These are phyloP conservation scores for Macrotrachela quadricornifera DNA, from an alignment of 1,140 invertebrate species.

Conservation along the genomic window DNA sequence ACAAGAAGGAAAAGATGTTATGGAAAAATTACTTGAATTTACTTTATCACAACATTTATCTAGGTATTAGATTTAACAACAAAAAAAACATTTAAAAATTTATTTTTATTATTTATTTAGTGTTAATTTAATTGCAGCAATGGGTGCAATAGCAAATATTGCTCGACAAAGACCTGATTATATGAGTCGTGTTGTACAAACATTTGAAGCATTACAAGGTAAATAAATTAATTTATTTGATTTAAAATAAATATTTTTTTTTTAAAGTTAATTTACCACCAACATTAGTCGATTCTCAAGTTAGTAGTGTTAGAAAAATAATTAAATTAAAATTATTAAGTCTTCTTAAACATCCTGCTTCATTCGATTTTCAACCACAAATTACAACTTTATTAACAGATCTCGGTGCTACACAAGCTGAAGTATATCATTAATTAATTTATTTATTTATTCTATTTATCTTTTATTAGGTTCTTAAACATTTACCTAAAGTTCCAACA, in stretches of 20 bases:
- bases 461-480: slow-evolving; percentile 25
- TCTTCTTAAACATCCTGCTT: slow-evolving; percentile 61
- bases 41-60: slow-evolving; percentile 73
- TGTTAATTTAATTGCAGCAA: slow-evolving; percentile 84
- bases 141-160: slow-evolving; percentile 67
- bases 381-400: slow-evolving; percentile 66
- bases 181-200: slow-evolving; percentile 54
- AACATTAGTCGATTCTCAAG: slow-evolving; percentile 46
- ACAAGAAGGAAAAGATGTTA: slow-evolving; percentile 72
- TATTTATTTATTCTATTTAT: too few species aligned
- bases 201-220: slow-evolving; percentile 43
- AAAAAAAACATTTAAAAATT: neutral
- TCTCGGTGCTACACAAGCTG: slow-evolving; percentile 61
- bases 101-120: slow-evolving; percentile 35
- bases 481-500: slow-evolving; percentile 34
- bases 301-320: slow-evolving; percentile 77
- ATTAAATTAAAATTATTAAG: slow-evolving; percentile 63
- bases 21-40: slow-evolving; percentile 68
- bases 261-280: slow-evolving; percentile 6
- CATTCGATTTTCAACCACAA: slow-evolving; percentile 49
- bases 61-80: too few species aligned
- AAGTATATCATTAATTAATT: slow-evolving; percentile 44
- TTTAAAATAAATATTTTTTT: slow-evolving; percentile 2
- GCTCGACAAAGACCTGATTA: slow-evolving; percentile 69
- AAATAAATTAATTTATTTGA: slow-evolving; percentile 7